Evolutionary conservation across 1,140 invertebrate genomes (phyloP).

Genomic region (Amyelois transitella): DNA sequence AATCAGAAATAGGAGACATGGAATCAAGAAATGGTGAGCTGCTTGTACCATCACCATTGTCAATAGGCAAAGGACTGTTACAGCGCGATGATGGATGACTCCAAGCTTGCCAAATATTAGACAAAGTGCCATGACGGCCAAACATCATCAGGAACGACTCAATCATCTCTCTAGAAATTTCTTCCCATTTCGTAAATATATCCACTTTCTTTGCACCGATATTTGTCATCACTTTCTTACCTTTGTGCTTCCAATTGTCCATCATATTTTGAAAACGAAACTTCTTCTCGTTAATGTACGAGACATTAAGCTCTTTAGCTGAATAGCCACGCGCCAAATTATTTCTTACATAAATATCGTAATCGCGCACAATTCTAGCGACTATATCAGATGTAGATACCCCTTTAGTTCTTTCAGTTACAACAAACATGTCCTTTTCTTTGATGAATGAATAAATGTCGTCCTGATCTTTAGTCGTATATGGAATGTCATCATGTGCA

Average conservation of each 20-base stretch:
- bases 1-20: neutral
- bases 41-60: neutral
- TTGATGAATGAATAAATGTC: slow-evolving; percentile 96
- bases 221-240: slow-evolving; percentile 88
- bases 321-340: slow-evolving; percentile 98
- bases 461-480: slow-evolving; percentile 86
- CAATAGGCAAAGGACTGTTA: neutral
- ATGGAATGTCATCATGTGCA: slow-evolving; percentile 98
- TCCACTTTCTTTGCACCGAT: slow-evolving; percentile 91
- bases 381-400: slow-evolving; percentile 99
- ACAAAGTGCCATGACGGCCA: slow-evolving; percentile 88
- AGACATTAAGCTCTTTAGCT: slow-evolving; percentile 98
- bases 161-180: slow-evolving; percentile 96
- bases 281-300: slow-evolving; percentile 96
- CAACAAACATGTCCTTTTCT: slow-evolving; percentile 96
- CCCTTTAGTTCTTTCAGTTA: slow-evolving; percentile 95
- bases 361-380: slow-evolving; percentile 97
- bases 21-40: neutral
- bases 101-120: slow-evolving; percentile 91
- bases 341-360: slow-evolving; percentile 97
- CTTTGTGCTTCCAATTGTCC: slow-evolving; percentile 93
- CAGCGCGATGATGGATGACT: slow-evolving; percentile 87
- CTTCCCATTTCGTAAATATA: slow-evolving; percentile 96
- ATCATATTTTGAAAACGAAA: slow-evolving; percentile 96
- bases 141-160: slow-evolving; percentile 95